Base-by-base conservation (phyloP, 2,113 vertebrate species). In the Lasiurus cinereus region DNA sequence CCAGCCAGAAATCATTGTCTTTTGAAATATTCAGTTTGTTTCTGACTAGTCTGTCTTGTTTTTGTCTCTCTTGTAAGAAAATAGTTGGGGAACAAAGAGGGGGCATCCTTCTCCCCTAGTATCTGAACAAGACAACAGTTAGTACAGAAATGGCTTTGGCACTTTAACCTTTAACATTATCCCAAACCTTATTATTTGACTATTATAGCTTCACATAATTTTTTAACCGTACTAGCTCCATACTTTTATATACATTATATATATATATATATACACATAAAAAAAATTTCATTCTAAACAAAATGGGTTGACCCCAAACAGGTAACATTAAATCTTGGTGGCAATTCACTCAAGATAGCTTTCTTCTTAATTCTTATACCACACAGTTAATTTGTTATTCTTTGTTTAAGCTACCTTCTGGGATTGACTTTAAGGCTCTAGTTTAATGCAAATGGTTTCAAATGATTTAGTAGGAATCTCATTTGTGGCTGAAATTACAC, bases 361-460 rank as follows among this genome's bases (percentile, higher is more conserved):
- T 95, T 93, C 95, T 96, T 93, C 89, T 94, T 95, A 52, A 69
- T 5, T 4, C 13, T 95, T 89, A 94, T 54, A 67, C 54, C 95
- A 97, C 79, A 96, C 33, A 94, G 90, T 94, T 95, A 84, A 21
- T 96, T 96, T 97, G 94, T 14, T 85, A 24, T 24, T 29, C 39
- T 39, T 96, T 91, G n/a, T 95, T 88, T 77, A 97, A 92, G 87
- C 91, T 95, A 93, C 85, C 22, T 3, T 94, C 59, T 85, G 84
- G 78, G 24, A 96, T 54, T 97, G 97, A 87, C 93, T 98, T 98
- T 98, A 98, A 98, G 98, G 98, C 98, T 98, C 96, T 94, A 96
- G 92, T 97, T 96, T 83, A 64, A 76, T 91, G 73, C 88, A 96
- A 79, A 90, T 15, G 3, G 50, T 94, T 79, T 62, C 59, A 96